Evolutionary conservation across 1,140 invertebrate genomes (phyloP), one percentile per base, ranked within the genome.

Genomic region (Orius insidiosus): DNA sequence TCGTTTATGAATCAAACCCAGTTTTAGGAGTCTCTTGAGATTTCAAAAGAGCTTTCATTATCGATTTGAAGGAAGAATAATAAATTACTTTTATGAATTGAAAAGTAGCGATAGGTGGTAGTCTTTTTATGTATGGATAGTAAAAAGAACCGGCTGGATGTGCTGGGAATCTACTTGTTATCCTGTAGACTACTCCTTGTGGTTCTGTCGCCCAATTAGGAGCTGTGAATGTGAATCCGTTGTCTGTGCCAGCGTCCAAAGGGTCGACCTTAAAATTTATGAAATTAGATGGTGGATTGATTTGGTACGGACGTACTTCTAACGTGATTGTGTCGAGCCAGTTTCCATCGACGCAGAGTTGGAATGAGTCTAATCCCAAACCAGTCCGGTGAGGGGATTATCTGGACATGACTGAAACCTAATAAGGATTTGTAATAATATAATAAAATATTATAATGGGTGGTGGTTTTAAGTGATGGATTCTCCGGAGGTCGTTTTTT

Each of bases 371-470:
- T n/a, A 97, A 74, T 37, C 94, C 94, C 77, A 64, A 94, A 96
- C 94, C 94, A 98, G 68, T 98, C 93, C 0, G 94, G 94, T 30
- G 88, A 95, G 10, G 94, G 94, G 50, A 88, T 75, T 63, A 92
- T 85, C 82, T 70, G 5, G 80, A 74, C 69, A 88, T 83, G 56
- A 88, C 67, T 24, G 85, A 89, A 42, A 89, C 80, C 75, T 89
- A 63, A 40, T 63, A 61, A 30, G 54, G 50, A 50, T 37, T 46
- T 31, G 24, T 47, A 16, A 43, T n/a, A n/a, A n/a, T n/a, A 10
- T 1, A 49, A 7, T 8, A 13, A 36, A 9, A 0, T 10, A 9
- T 30, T 10, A 18, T 9, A 42, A 10, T 5, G 11, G 5, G 3
- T n/a, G n/a, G n/a, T n/a, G n/a, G n/a, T n/a, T n/a, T n/a, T n/a